A percentile compares a stretch with the other conserved stretches of the same genome.
Conservation (phyloP, 2,888 invertebrate genomes). For the Microctonus hyperodae region DNA sequence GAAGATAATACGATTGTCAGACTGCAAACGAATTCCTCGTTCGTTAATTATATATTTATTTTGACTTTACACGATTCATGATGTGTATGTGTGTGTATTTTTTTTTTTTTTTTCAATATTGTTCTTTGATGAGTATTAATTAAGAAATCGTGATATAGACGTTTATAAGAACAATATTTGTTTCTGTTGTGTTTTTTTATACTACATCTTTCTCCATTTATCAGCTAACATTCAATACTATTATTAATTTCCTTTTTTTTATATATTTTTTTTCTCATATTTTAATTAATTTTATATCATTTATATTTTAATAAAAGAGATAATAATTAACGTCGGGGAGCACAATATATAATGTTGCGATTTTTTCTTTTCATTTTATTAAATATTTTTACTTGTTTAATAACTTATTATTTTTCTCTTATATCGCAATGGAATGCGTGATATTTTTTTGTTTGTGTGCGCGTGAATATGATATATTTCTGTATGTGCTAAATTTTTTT, state of each 20-base stretch:
- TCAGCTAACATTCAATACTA: neutral
- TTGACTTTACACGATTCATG: neutral
- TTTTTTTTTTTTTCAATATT: neutral
- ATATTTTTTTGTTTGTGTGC: neutral
- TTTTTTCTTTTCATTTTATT: neutral
- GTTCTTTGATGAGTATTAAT: neutral
- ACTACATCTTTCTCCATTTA: neutral
- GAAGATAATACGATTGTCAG: conserved; percentile 44
- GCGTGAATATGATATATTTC: too few relatives aligned
- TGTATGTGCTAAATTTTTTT: neutral
- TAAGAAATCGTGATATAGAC: neutral
- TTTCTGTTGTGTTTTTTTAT: too few relatives aligned
- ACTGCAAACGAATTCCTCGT: conserved; percentile 20
- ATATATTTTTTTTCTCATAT: neutral
- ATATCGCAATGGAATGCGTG: neutral
- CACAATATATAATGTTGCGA: neutral
- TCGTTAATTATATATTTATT: conserved; percentile 5
- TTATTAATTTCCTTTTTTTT: neutral
- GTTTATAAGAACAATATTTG: too few relatives aligned
- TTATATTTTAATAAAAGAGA: conserved; percentile 1
- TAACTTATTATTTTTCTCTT: neutral
- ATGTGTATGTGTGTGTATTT: neutral
- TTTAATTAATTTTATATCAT: neutral
- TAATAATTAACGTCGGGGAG: conserved; percentile 13
- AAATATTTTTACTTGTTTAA: neutral